Percentiles rank a stretch among this genome's conserved stretches.
These are phyloP conservation scores for Calcarius ornatus DNA, from an alignment of 2,113 vertebrate species.

Conservation along the genomic window DNA sequence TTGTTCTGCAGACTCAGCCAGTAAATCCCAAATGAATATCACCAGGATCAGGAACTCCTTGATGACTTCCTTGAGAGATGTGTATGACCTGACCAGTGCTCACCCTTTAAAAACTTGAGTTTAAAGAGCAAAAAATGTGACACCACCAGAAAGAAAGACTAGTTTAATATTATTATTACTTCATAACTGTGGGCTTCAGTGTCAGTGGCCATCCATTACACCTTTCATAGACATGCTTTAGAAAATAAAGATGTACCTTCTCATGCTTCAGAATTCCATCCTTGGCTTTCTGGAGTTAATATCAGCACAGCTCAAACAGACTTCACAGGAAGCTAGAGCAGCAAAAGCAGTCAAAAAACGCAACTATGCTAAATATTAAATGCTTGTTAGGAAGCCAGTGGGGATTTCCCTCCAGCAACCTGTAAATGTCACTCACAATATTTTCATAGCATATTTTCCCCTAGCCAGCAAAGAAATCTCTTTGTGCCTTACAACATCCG, in stretches of 20 bases:
- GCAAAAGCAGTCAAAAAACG: background rate
- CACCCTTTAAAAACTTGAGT: background rate
- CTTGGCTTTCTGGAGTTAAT: background rate
- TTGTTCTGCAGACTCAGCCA: background rate
- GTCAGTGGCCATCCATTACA: background rate
- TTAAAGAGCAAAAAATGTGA: background rate
- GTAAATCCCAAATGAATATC: rapidly evolving
- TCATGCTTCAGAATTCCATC: background rate
- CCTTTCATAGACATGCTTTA: background rate
- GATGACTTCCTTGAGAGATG: background rate
- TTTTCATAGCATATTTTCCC: background rate
- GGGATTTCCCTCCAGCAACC: background rate
- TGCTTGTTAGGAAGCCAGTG: background rate
- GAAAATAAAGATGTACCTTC: background rate
- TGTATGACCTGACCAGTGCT: background rate
- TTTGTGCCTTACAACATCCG: background rate
- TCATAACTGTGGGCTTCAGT: background rate
- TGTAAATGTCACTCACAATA: background rate
- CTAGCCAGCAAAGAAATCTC: background rate
- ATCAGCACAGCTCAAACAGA: background rate
- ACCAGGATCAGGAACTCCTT: background rate
- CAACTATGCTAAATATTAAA: background rate
- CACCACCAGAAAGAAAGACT: background rate
- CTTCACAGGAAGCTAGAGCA: background rate
- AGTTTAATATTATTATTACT: background rate